Evolutionary conservation across 2,888 invertebrate genomes (phyloP).

Genomic region (Drosophila borborema): DNA sequence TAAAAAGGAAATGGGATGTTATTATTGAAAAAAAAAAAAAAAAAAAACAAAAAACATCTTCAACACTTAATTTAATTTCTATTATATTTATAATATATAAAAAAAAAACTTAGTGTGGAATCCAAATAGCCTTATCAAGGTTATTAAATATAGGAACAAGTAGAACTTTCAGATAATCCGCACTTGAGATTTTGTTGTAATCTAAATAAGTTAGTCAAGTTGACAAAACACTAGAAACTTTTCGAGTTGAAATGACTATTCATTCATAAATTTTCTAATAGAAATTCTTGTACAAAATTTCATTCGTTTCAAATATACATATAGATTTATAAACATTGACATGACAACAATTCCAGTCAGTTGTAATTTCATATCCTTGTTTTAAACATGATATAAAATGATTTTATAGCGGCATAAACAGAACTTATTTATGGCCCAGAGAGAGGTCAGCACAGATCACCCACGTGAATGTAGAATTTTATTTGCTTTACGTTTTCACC

Average conservation of each 20-base stretch:
- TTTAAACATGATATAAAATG: constrained; percentile 3
- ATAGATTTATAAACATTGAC: neutral
- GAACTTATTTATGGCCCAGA: constrained; percentile 48
- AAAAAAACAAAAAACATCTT: too few relatives aligned
- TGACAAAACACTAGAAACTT: too few relatives aligned
- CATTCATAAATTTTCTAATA: neutral
- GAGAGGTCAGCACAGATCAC: constrained; percentile 32
- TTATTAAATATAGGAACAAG: too few relatives aligned
- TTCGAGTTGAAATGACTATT: too few relatives aligned
- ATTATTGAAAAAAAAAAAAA: too few relatives aligned
- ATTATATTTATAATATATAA: neutral
- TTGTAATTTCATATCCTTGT: neutral
- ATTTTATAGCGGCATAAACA: constrained; percentile 53
- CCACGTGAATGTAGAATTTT: constrained; percentile 35
- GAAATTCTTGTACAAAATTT: neutral
- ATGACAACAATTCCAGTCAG: neutral
- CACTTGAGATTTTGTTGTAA: too few relatives aligned
- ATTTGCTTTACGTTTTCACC: constrained; percentile 58
- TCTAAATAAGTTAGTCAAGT: too few relatives aligned
- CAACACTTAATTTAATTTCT: too few relatives aligned
- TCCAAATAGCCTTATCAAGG: too few relatives aligned
- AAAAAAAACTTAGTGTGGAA: too few relatives aligned
- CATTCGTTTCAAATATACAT: neutral
- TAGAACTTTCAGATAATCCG: neutral
- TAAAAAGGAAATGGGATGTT: too few relatives aligned